Percentiles rank a stretch among this genome's conserved stretches.
Conservation (phyloP, 2,797 vertebrate genomes). For the Alcedo quadribrachys region DNA sequence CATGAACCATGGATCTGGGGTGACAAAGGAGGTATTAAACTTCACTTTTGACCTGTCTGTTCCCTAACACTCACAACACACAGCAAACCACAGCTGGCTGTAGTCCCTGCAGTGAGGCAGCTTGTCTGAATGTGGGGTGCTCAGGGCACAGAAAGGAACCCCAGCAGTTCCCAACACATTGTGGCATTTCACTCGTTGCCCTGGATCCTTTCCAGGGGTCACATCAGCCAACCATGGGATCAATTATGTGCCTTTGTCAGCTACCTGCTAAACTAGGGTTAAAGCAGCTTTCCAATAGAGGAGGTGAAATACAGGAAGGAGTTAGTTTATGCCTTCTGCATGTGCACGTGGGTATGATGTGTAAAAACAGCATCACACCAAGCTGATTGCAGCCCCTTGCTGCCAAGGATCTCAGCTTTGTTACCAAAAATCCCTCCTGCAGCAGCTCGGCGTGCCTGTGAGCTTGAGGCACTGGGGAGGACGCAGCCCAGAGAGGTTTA, state of each 20-base stretch:
- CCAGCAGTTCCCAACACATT: not conserved
- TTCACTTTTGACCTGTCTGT: not conserved
- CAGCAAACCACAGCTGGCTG: rapidly evolving
- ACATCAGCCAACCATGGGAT: not conserved
- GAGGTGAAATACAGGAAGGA: not conserved
- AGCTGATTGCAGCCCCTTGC: not conserved
- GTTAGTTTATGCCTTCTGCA: not conserved
- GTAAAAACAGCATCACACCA: not conserved
- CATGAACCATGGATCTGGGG: not conserved
- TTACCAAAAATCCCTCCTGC: not conserved
- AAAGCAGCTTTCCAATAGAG: not conserved
- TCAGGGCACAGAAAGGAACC: not conserved
- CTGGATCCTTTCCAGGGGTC: not conserved
- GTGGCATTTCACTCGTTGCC: not conserved
- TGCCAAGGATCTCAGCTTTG: not conserved
- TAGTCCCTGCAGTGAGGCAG: not conserved
- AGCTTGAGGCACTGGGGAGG: not conserved
- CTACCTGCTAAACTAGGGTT: not conserved
- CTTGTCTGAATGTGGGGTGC: not conserved
- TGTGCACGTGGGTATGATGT: rapidly evolving
- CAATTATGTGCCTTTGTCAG: not conserved
- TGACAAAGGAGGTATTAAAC: not conserved
- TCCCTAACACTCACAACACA: not conserved
- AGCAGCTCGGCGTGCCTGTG: not conserved
- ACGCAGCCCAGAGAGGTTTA: not conserved